Evolutionary conservation across 2,888 invertebrate species (phyloP), one percentile per base, ranked within the genome.

Genomic region (Perizoma flavofasciatum): DNA sequence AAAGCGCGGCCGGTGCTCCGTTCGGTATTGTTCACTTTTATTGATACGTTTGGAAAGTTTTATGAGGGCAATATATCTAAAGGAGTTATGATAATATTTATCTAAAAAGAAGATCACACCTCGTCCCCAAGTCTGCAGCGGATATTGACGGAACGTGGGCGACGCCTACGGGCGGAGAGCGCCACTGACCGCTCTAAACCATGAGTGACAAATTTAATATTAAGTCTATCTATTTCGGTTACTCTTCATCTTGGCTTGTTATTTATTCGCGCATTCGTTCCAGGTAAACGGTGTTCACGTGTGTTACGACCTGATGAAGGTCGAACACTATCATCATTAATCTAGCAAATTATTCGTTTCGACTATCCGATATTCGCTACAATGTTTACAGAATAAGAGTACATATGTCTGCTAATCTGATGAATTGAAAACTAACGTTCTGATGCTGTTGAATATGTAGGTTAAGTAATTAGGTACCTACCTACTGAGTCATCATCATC

Each of bases 71-170:
- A 71, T 62, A 58, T 48, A 54, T 54, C 40, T 48, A 53, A 61
- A 57, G 55, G 49, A 52, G 62, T 62, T 62, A 58, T 62, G 58
- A 58, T 59, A 55, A 59, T 62, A 55, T 62, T 55, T 46, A 52
- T 61, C 58, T 50, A 45, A 43, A 55, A 51, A 57, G 55, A 61
- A 63, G 65, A 68, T 68, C 75, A 71, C 77, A 79, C 79, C 75
- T 78, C 73, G 73, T 79, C 75, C 80, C 70, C 73, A 74, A 77
- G 78, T 82, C 71, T 74, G 67, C 81, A 81, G 74, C 88, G 88
- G 88, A 88, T 87, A 85, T 77, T 80, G 79, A 78, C 69, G 73
- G 77, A 73, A 82, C 85, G 89, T 91, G 88, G 89, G 89, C 83
- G 86, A 83, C 83, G 85, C 87, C 86, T 84, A 84, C 88, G 75